Evolutionary conservation across 2,797 vertebrate species (phyloP).

Genomic region (Gymnopithys bicolor): DNA sequence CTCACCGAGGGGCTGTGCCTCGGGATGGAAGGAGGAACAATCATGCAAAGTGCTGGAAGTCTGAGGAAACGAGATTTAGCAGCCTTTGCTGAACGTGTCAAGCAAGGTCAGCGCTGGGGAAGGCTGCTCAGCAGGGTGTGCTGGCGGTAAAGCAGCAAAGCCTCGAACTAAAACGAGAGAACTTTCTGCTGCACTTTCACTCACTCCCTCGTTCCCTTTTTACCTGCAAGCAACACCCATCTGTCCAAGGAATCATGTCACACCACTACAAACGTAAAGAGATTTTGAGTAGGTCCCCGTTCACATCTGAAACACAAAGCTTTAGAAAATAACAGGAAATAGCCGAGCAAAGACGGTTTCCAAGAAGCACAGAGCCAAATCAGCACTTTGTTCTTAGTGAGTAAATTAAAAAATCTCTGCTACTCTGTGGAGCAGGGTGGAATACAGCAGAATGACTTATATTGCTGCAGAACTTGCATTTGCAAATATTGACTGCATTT

Average conservation of each 20-base stretch:
- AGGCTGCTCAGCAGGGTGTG: neutral
- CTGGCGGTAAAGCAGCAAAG: neutral
- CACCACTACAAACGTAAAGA: neutral
- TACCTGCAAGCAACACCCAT: neutral
- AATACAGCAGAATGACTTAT: neutral
- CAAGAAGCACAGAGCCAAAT: conserved; percentile 23
- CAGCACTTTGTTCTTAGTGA: conserved; percentile 5
- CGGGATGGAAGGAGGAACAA: neutral
- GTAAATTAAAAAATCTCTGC: neutral
- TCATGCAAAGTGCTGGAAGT: neutral
- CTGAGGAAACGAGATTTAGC: neutral
- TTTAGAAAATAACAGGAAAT: conserved; percentile 46
- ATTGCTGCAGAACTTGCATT: neutral
- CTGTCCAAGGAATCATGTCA: neutral
- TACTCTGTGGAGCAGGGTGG: neutral
- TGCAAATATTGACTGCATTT: conserved; percentile 6
- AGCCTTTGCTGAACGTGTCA: neutral
- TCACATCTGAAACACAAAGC: neutral
- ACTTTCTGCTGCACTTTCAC: neutral
- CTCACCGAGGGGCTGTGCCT: neutral
- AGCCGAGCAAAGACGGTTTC: neutral
- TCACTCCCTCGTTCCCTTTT: neutral
- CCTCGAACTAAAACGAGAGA: neutral
- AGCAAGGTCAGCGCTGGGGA: neutral
- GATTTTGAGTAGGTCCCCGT: neutral